Evolutionary conservation across 2,797 vertebrate genomes (phyloP), one percentile per base, ranked within the genome.

Genomic region (Caiman crocodilus): DNA sequence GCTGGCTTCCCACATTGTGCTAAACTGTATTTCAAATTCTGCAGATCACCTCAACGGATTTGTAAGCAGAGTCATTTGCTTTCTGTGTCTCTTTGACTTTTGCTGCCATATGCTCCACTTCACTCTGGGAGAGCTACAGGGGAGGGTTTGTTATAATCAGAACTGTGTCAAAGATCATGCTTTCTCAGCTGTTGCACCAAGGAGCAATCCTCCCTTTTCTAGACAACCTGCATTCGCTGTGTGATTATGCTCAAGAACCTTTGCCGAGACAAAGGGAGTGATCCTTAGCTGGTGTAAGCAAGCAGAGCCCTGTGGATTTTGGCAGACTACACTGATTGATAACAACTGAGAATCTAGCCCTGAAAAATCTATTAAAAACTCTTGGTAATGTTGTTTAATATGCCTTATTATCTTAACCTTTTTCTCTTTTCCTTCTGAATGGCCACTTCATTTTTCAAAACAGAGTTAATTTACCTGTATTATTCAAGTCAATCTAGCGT

Each of bases 121-220:
- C 97, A 95, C 90, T 79, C 64, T 6, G 30, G 42, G 79, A 95
- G 92, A 76, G 13, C 93, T 7, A 89, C 58, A 0, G 87, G 84
- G 92, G 82, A 94, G 88, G 89, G 30, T 87, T 69, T 69, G 78
- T 89, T 42, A 87, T 57, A 18, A 10, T 57, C 73, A 84, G 61
- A 94, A 96, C 88, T 6, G 85, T 89, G 92, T 94, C 93, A 81
- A 42, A 88, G 90, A 90, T 92, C 92, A 84, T 74, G 87, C 94
- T 96, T 96, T 89, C 92, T 96, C 95, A 96, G 97, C 96, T 96
- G 95, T 21, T 77, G 26, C 35, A 7, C 83, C 82, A 35, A 5
- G 3, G 25, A 64, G 64, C 59, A n/a, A 5, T 82, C 87, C 6
- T 88, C 91, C 93, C 90, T 79, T 21, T 82, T 90, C 80, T 67